Evolutionary conservation across 2,113 vertebrate species (phyloP).

Genomic region (Elaphurus davidianus): DNA sequence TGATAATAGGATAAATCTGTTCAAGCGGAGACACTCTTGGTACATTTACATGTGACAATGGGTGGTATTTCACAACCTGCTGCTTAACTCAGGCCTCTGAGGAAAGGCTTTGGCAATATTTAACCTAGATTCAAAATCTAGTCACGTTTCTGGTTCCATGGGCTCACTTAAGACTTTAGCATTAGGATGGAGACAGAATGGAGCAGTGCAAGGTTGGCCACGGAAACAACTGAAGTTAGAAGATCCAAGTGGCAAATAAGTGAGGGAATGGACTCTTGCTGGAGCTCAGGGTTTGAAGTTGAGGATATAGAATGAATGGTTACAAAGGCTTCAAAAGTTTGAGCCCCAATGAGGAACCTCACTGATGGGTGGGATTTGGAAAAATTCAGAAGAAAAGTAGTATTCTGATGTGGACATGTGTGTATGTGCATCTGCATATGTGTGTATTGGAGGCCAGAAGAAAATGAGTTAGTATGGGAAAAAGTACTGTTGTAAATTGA

Average conservation of each 20-base stretch:
- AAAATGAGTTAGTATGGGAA: neutral
- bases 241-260: neutral
- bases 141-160: neutral
- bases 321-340: neutral
- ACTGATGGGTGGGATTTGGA: neutral
- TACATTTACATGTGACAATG: neutral
- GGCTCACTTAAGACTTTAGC: neutral
- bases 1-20: neutral
- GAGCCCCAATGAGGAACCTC: neutral
- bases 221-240: neutral
- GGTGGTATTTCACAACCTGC: neutral
- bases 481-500: neutral
- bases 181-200: neutral
- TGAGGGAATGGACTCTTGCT: neutral
- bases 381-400: neutral
- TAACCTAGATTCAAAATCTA: neutral
- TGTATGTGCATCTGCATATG: neutral
- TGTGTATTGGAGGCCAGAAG: neutral
- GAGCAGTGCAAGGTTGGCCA: neutral
- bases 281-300: neutral
- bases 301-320: neutral
- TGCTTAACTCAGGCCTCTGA: neutral
- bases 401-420: neutral
- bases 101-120: neutral
- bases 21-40: neutral